A percentile compares a stretch with the other conserved stretches of the same genome.
phyloP scores from a whole-genome alignment of 2,113 vertebrate species.

The Ciconia boyciana region DNA sequence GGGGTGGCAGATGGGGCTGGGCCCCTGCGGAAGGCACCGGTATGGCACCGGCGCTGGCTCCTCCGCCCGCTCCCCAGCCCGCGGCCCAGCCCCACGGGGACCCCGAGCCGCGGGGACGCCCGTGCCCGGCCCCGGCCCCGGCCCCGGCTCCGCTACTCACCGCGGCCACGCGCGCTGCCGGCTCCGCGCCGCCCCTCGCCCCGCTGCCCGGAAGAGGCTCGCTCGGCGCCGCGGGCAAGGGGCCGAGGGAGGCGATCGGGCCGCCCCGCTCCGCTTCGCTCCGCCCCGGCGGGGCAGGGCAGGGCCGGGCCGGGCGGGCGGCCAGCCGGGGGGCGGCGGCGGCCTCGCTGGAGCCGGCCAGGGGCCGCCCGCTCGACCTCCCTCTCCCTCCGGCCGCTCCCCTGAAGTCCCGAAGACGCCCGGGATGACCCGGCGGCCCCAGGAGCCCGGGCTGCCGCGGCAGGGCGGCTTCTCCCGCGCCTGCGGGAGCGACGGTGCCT shows the following conservation, averaged over 20 bases:
- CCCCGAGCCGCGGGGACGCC: not conserved
- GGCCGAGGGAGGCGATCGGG: not conserved
- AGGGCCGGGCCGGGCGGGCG: too few species aligned
- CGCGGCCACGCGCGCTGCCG: not conserved
- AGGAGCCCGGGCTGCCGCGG: not conserved
- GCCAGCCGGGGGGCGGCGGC: fast-evolving
- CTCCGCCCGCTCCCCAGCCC: not conserved
- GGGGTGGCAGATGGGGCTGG: not conserved
- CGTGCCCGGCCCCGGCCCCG: not conserved
- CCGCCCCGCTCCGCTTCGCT: slow-evolving; percentile 5
- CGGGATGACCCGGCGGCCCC: too few species aligned
- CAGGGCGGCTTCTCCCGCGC: not conserved
- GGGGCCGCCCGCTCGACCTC: too few species aligned
- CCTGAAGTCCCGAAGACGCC: fast-evolving
- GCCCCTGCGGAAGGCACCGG: not conserved
- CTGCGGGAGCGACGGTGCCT: not conserved
- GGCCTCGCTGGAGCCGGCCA: fast-evolving
- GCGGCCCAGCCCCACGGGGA: not conserved
- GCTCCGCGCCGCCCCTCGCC: not conserved
- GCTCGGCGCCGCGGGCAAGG: not conserved
- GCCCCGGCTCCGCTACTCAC: not conserved
- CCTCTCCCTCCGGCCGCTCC: not conserved
- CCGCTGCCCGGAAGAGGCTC: slow-evolving; percentile 18
- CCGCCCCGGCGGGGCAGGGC: not conserved
- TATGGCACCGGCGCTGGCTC: not conserved